These are phyloP conservation scores for Stenchaetothrips biformis DNA, from an alignment of 2,888 invertebrate genomes.

Conservation along the genomic window DNA sequence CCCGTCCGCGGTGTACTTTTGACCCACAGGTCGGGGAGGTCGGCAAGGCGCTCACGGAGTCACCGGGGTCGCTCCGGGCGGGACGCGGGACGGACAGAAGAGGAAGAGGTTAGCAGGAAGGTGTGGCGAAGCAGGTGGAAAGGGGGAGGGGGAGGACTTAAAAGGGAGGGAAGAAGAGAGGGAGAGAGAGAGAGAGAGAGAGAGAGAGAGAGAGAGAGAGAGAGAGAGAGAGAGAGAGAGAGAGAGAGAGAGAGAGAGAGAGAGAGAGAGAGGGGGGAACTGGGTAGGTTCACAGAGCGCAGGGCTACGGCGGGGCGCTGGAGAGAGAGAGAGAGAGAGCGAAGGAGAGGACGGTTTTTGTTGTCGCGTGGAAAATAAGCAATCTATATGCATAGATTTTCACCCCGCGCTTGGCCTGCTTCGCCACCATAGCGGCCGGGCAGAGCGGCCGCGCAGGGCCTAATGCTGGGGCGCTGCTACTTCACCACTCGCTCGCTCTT, in stretches of 20 bases:
- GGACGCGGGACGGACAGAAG: neutral
- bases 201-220: slow-evolving; percentile 29
- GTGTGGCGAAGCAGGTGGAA: neutral
- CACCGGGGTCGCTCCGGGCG: slow-evolving; percentile 14
- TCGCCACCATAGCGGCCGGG: neutral
- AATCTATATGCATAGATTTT: slow-evolving; percentile 53
- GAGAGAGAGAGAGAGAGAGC: neutral
- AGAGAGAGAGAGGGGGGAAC: slow-evolving; percentile 29
- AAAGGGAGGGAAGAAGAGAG: neutral
- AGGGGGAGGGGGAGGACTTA: neutral
- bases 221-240: slow-evolving; percentile 29
- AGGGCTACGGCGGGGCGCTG: no score
- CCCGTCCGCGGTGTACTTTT: slow-evolving; percentile 38
- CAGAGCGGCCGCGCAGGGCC: neutral
- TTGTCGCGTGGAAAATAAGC: slow-evolving; percentile 48
- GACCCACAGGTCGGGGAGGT: slow-evolving; percentile 29
- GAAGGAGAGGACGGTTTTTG: slow-evolving; percentile 18
- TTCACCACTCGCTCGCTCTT: neutral
- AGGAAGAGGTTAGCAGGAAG: neutral
- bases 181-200: neutral
- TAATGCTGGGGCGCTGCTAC: neutral
- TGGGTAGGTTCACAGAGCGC: no score
- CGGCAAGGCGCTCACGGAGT: slow-evolving; percentile 5
- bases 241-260: slow-evolving; percentile 31
- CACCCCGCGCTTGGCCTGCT: slow-evolving; percentile 35